Base-by-base conservation (phyloP, 2,888 invertebrate species). In the Eupithecia inturbata region DNA sequence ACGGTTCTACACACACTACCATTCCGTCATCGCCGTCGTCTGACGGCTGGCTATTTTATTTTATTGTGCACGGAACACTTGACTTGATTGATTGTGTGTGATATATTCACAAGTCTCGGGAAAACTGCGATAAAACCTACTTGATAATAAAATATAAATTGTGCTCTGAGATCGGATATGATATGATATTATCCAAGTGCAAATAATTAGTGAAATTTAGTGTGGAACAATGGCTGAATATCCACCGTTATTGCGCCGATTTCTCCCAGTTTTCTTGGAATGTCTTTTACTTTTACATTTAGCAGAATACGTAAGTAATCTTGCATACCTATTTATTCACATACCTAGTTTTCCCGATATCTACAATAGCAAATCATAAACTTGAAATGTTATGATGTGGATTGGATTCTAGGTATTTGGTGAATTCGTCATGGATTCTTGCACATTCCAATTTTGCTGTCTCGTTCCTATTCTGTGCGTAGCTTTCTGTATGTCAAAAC, bases 231-330 rank as follows among this genome's bases (percentile, higher is more conserved):
- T 92, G 92, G 88, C 87, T 82, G 87, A 83, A 80, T 81, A 80
- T 78, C 83, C 81, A 81, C 83, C 82, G 79, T 81, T 83, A 81
- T 80, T 84, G 78, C 84, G 83, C 81, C 86, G 87, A 86, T 88
- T 85, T 86, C 83, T 91, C 82, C 84, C 84, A 78, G 79, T 84
- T 82, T 79, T 90, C 82, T 84, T 90, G 83, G 88, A 89, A 84
- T 91, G 83, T 85, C 85, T 92, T 77, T 84, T 91, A 77, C 78
- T 90, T 78, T 81, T 91, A 81, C 86, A 86, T 75, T 75, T 91
- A 83, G 81, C 84, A 78, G 86, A 89, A 89, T 86, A 90, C 84
- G 92, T 92, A 88, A 91, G 92, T 92, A 71, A 73, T 12, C 39
- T n/a, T 66, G 9, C 12, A 45, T 39, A 9, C 36, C 36, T 60